Percentiles rank a stretch among this genome's conserved stretches.
Conservation (phyloP, 2,797 vertebrate species). For the Cephalopachus bancanus region DNA sequence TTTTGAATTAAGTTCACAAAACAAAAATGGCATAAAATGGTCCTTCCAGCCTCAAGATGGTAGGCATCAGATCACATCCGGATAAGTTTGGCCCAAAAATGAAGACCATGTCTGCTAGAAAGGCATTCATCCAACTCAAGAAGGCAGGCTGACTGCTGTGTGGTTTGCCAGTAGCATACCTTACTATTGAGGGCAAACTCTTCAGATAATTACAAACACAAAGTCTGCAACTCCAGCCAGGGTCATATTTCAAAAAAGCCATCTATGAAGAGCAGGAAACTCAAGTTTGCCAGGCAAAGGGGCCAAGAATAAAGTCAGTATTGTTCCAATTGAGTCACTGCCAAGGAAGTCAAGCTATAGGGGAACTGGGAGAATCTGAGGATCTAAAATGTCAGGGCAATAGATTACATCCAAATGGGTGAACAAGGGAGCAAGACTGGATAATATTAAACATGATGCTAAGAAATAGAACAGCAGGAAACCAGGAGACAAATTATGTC, state of each 20-base stretch:
- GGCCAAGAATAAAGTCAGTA: conserved; percentile 59
- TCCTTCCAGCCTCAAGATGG: neutral
- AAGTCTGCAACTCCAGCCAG: conserved; percentile 61
- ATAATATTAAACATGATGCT: conserved; percentile 34
- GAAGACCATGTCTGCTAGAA: neutral
- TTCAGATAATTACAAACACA: conserved; percentile 71
- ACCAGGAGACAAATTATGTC: conserved; percentile 45
- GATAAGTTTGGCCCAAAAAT: neutral
- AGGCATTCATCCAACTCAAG: neutral
- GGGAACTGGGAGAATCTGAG: conserved; percentile 11
- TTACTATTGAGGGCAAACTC: conserved; percentile 49
- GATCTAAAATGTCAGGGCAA: conserved; percentile 55
- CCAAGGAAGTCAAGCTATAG: conserved; percentile 61
- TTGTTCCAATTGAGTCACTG: conserved; percentile 53
- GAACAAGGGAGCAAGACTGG: conserved; percentile 26
- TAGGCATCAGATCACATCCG: neutral
- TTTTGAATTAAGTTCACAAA: neutral
- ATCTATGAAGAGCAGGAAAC: conserved; percentile 63
- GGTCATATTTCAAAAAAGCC: conserved; percentile 70
- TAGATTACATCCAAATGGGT: conserved; percentile 61
- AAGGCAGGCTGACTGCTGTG: neutral
- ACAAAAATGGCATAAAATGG: neutral
- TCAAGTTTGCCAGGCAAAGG: conserved; percentile 62
- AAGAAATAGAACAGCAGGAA: conserved; percentile 55
- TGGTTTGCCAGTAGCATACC: conserved; percentile 46